These are phyloP conservation scores for Philhelius pedissequus DNA, from an alignment of 2,888 invertebrate genomes.

Conservation along the genomic window DNA sequence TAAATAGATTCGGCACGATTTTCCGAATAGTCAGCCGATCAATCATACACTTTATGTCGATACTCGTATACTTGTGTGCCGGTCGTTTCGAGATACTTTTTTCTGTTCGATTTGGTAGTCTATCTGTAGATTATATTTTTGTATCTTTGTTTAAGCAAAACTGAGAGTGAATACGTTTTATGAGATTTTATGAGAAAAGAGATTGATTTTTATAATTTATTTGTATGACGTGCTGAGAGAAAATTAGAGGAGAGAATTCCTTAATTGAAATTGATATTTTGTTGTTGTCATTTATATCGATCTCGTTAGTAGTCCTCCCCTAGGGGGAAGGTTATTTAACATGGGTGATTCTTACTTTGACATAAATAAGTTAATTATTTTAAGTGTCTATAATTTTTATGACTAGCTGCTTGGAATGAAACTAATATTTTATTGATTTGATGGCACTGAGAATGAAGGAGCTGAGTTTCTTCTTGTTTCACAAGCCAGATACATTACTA, in stretches of 20 bases:
- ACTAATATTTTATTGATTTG: background rate
- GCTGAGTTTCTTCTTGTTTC: background rate
- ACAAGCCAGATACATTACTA: too few species aligned
- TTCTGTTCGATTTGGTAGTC: background rate
- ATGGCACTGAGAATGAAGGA: background rate
- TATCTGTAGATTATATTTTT: background rate
- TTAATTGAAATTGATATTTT: slow-evolving; percentile 39
- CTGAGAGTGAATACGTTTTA: slow-evolving; percentile 25
- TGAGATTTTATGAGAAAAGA: slow-evolving; percentile 45
- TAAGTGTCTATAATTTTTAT: background rate
- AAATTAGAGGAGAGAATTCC: slow-evolving; percentile 14
- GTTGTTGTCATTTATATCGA: background rate
- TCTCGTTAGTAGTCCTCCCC: background rate
- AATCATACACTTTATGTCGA: slow-evolving; percentile 31
- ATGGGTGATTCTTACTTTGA: background rate
- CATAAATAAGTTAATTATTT: background rate
- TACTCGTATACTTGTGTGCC: background rate
- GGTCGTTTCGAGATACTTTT: background rate
- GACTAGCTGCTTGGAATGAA: background rate
- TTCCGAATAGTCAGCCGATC: slow-evolving; percentile 33
- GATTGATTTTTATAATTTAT: slow-evolving; percentile 45
- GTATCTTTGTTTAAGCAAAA: background rate
- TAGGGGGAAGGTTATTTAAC: background rate
- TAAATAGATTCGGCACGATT: slow-evolving; percentile 29
- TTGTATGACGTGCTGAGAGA: slow-evolving; percentile 23